Evolutionary conservation across 2,113 vertebrate genomes (phyloP), one percentile per base, ranked within the genome.

Genomic region (Chitala chitala): DNA sequence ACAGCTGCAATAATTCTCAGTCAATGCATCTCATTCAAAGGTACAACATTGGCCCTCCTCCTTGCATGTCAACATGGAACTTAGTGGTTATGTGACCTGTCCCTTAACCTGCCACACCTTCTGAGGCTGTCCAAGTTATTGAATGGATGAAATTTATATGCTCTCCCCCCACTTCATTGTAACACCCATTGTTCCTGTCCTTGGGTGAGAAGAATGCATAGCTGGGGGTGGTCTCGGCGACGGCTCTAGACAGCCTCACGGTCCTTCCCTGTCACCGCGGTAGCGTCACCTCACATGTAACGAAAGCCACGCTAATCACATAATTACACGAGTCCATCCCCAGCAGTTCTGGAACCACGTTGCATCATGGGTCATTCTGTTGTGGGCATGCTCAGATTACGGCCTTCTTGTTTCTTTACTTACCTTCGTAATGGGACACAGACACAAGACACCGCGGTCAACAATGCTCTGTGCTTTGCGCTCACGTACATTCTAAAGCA

Each of bases 401-500:
- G 79, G 78, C 81, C 77, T 70, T 15, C 78, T 71, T 74, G 48
- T 82, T 82, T 86, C 82, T 75, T 79, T 86, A 77, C 75, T 80
- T 84, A 79, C 75, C 76, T 77, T 78, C 86, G 79, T 86, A 90
- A 88, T 73, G 78, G 59, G 78, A 82, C 77, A 50, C 56, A 72
- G 83, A 84, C 74, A 84, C 81, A 73, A 76, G 78, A 82, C 76
- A 82, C 84, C 76, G 74, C 81, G 76, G 42, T 73, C 46, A 72
- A 86, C 87, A 88, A 87, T 82, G 78, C 59, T 66, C 75, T 76
- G 56, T 72, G 76, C 78, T 75, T 80, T 79, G 81, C 73, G 75
- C 29, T 80, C 82, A 80, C 86, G 86, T 80, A 85, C 87, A 87
- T 86, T 85, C 83, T 86, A 85, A 84, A 78, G 78, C 87, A 83